phyloP scores from a whole-genome alignment of 2,797 vertebrate genomes.

The Echeneis naucrates region DNA sequence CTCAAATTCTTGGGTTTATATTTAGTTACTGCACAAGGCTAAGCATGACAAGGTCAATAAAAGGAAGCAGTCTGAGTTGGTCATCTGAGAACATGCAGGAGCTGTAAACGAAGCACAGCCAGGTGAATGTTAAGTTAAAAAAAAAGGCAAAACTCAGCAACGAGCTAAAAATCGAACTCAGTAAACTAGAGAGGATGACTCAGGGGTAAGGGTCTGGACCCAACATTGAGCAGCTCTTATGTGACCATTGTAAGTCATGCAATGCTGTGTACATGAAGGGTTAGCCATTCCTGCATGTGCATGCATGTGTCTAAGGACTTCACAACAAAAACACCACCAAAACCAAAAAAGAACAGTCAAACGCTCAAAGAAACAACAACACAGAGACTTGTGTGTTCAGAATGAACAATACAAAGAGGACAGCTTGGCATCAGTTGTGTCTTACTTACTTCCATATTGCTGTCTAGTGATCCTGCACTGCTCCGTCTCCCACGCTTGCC shows the following conservation, averaged over 20 bases:
- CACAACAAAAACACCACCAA: conserved; percentile 48
- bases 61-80: conserved; percentile 19
- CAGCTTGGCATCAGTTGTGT: conserved; percentile 84
- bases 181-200: conserved; percentile 20
- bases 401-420: conserved; percentile 84
- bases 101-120: conserved; percentile 20
- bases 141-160: conserved; percentile 20
- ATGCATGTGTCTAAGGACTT: conserved; percentile 62
- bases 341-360: conserved; percentile 47
- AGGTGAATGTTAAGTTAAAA: conserved; percentile 3
- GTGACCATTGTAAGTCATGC: conserved; percentile 35
- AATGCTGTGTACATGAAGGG: conserved; percentile 52
- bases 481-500: conserved; percentile 99
- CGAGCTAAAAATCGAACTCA: conserved; percentile 5
- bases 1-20: neutral
- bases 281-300: conserved; percentile 40
- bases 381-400: conserved; percentile 71
- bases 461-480: conserved; percentile 99
- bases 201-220: conserved; percentile 1
- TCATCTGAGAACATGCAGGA: conserved; percentile 68
- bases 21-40: neutral
- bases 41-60: conserved; percentile 23
- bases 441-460: conserved; percentile 99
- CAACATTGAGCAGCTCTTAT: conserved; percentile 2
- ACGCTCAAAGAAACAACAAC: conserved; percentile 71